A percentile compares a stretch with the other conserved stretches of the same genome.
Conservation (phyloP, 2,888 invertebrate species). For the Rotaria socialis region DNA sequence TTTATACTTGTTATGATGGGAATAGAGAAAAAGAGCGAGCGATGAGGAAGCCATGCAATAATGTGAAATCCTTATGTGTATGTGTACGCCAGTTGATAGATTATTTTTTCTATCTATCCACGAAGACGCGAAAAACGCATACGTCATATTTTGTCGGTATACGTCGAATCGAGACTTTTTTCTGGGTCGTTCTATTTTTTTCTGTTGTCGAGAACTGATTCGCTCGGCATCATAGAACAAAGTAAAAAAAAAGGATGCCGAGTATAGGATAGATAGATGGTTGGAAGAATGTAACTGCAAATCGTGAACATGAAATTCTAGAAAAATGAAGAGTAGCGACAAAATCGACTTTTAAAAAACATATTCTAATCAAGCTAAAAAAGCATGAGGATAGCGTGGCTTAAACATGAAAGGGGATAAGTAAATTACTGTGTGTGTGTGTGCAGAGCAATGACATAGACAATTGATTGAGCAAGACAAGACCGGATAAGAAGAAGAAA, state of each 20-base stretch:
- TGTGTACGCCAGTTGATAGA: background rate
- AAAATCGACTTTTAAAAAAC: background rate
- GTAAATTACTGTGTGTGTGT: background rate
- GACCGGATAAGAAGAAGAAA: background rate
- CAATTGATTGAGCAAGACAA: background rate
- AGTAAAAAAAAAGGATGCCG: background rate
- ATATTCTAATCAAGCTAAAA: background rate
- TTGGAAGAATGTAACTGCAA: background rate
- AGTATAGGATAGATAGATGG: background rate
- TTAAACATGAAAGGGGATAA: background rate
- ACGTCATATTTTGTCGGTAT: background rate
- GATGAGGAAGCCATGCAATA: background rate
- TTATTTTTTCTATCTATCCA: conserved; percentile 17
- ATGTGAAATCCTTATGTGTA: background rate
- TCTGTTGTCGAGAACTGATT: background rate
- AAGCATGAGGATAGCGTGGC: background rate
- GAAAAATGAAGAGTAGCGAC: background rate
- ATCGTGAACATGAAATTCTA: background rate
- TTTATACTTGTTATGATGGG: no score
- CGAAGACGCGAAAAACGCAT: background rate
- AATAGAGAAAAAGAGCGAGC: background rate
- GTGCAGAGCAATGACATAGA: background rate
- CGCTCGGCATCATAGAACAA: background rate
- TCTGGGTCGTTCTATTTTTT: background rate
- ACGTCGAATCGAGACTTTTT: background rate